phyloP scores from a whole-genome alignment of 2,888 invertebrate genomes.

The Arge pagana region DNA sequence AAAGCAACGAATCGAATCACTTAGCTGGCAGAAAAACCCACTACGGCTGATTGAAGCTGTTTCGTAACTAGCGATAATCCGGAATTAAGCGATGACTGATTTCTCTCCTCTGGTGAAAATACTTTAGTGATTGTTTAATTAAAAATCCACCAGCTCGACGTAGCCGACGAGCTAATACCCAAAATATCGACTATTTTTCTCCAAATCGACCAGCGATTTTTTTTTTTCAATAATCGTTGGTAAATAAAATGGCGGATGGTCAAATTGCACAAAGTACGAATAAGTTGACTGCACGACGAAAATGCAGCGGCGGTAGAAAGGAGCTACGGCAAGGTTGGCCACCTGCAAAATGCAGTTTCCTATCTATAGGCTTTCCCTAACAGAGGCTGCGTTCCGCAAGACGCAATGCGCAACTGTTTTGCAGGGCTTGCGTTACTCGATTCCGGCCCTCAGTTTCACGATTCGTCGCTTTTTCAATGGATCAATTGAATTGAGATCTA shows the following conservation, averaged over 20 bases:
- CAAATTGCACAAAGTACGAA: background rate
- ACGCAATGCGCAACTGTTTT: conserved; percentile 56
- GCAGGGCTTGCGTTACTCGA: no score
- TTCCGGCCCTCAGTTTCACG: no score
- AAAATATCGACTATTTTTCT: background rate
- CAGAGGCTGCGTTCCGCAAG: conserved; percentile 35
- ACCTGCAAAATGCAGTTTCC: conserved; percentile 41
- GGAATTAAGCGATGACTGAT: no score
- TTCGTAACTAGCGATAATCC: background rate
- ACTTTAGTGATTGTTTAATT: no score
- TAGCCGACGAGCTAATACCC: background rate
- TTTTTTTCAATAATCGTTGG: background rate
- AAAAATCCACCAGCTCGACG: background rate
- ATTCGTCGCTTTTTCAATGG: no score
- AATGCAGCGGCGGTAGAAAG: background rate
- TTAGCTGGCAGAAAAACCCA: conserved; percentile 1
- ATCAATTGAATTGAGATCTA: no score
- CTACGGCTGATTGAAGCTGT: conserved; percentile 6
- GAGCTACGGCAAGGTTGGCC: conserved; percentile 35
- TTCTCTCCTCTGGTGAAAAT: no score
- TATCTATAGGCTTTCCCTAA: background rate
- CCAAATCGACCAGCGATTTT: no score
- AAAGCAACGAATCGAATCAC: background rate
- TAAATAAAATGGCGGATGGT: background rate
- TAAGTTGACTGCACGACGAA: background rate